A percentile compares a stretch with the other conserved stretches of the same genome.
phyloP scores from a whole-genome alignment of 2,888 invertebrate genomes.

The Boloria euphrosyne region DNA sequence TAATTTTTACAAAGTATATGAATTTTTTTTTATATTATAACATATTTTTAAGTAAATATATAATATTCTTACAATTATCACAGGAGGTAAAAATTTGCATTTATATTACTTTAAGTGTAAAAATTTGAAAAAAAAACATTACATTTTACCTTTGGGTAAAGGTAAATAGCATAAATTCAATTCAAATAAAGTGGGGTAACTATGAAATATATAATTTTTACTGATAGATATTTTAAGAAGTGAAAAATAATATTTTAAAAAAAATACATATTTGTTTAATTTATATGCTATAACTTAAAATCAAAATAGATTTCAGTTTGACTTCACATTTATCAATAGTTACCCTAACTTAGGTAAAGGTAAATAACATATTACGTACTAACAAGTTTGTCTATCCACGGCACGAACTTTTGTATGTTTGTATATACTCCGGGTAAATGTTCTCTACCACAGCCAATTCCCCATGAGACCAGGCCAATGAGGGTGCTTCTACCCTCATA shows the following conservation, averaged over 20 bases:
- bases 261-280: too few relatives aligned
- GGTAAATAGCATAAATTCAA: too few relatives aligned
- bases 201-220: too few relatives aligned
- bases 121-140: too few relatives aligned
- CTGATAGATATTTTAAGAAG: too few relatives aligned
- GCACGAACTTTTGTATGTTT: conserved; percentile 95
- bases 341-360: background rate
- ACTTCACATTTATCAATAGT: too few relatives aligned
- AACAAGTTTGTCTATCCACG: conserved; percentile 94
- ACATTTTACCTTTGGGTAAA: too few relatives aligned
- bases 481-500: conserved; percentile 93
- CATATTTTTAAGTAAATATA: background rate
- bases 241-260: too few relatives aligned
- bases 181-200: too few relatives aligned
- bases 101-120: too few relatives aligned
- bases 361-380: conserved; percentile 48
- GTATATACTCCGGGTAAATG: conserved; percentile 96
- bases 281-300: too few relatives aligned
- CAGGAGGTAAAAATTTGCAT: conserved; percentile 21
- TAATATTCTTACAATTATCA: conserved; percentile 25
- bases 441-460: conserved; percentile 94
- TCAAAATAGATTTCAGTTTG: too few relatives aligned
- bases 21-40: background rate
- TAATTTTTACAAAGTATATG: background rate
- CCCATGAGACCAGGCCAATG: conserved; percentile 95